These are phyloP conservation scores for Ceuthmochares aereus DNA, from an alignment of 2,113 vertebrate species.

Conservation along the genomic window DNA sequence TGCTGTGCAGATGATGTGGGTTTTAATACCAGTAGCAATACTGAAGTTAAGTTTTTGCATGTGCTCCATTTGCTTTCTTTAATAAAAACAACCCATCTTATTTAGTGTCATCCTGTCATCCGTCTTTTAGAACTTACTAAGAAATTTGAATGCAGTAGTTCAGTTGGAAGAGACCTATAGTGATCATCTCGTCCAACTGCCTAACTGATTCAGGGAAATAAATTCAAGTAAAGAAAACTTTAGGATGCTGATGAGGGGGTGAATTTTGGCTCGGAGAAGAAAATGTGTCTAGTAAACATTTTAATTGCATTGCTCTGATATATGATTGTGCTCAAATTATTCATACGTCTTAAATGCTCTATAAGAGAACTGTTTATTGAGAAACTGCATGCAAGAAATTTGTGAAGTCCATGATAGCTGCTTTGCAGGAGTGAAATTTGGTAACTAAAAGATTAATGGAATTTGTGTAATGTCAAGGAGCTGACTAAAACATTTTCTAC, in stretches of 20 bases:
- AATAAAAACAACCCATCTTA: neutral
- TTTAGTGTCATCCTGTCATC: neutral
- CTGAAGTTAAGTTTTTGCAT: neutral
- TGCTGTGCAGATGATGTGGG: neutral
- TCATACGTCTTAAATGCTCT: neutral
- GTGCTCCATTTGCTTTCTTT: neutral
- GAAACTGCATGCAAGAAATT: neutral
- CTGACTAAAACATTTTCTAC: neutral
- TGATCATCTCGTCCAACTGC: neutral
- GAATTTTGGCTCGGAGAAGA: conserved; percentile 3
- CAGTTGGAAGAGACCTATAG: neutral
- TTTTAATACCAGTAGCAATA: neutral
- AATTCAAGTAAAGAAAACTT: neutral
- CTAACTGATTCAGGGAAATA: neutral
- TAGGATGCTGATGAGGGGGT: neutral
- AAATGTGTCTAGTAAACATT: neutral
- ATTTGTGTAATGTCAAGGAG: neutral
- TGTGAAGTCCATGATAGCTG: neutral
- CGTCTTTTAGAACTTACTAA: neutral
- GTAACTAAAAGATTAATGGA: conserved; percentile 5
- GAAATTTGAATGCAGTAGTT: neutral
- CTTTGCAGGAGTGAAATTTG: neutral
- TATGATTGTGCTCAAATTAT: neutral
- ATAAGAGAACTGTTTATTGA: neutral
- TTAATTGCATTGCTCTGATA: neutral